Evolutionary conservation across 2,797 vertebrate genomes (phyloP).

Genomic region (Pseudotriccus pelzelni): DNA sequence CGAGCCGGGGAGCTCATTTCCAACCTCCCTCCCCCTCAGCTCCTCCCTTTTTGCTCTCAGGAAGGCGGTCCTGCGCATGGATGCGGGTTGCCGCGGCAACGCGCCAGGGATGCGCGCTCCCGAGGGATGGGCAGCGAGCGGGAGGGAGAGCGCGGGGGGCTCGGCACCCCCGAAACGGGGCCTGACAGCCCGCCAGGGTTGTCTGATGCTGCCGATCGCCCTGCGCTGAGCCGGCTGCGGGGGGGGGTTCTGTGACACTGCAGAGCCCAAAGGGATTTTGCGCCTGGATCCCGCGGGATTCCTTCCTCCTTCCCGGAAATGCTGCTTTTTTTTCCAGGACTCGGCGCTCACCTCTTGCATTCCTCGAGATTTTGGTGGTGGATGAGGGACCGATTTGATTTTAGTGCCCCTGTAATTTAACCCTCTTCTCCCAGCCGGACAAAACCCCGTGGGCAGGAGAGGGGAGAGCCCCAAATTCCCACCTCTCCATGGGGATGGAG

Average conservation of each 20-base stretch:
- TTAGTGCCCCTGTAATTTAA: background rate
- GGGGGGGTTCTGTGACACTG: accelerated
- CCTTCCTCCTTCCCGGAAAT: accelerated
- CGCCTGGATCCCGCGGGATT: background rate
- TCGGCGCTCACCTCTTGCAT: accelerated
- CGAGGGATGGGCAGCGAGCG: background rate
- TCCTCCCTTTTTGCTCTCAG: background rate
- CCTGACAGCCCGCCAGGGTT: accelerated
- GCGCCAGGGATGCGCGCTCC: background rate
- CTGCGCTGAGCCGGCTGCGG: accelerated
- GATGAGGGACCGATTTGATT: background rate
- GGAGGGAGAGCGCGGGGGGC: background rate
- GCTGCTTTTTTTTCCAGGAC: accelerated
- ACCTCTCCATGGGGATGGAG: background rate
- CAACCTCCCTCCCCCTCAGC: background rate
- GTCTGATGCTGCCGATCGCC: accelerated
- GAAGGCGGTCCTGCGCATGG: background rate
- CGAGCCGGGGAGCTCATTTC: background rate
- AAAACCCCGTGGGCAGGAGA: accelerated
- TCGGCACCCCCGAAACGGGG: background rate
- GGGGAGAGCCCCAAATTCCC: background rate
- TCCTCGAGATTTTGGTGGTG: background rate
- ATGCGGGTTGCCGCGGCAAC: constrained; percentile 68
- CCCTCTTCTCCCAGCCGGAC: background rate
- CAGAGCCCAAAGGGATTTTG: accelerated